phyloP scores from a whole-genome alignment of 2,113 vertebrate species.

The Fukomys damarensis region DNA sequence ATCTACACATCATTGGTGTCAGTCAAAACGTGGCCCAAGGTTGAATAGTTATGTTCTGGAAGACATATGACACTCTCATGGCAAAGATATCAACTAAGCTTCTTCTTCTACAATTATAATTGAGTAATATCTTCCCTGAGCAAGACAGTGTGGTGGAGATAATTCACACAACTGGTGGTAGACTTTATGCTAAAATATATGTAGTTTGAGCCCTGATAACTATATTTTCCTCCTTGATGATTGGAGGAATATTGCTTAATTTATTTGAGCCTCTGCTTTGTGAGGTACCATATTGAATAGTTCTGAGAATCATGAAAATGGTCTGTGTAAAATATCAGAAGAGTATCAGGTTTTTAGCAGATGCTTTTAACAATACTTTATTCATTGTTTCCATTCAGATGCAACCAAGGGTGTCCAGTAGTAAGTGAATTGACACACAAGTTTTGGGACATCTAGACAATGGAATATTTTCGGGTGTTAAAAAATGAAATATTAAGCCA shows the following conservation, averaged over 20 bases:
- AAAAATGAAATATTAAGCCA: not conserved
- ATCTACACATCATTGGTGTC: not conserved
- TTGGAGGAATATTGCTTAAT: not conserved
- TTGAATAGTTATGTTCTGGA: not conserved
- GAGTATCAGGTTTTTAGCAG: not conserved
- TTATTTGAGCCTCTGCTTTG: not conserved
- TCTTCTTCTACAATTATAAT: not conserved
- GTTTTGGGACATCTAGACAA: not conserved
- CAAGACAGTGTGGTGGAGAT: not conserved
- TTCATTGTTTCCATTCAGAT: not conserved
- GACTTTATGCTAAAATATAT: not conserved
- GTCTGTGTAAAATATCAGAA: not conserved
- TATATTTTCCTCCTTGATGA: not conserved
- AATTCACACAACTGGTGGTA: fast-evolving
- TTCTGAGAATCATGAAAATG: not conserved
- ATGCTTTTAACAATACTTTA: not conserved
- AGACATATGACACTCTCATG: not conserved
- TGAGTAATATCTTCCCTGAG: not conserved
- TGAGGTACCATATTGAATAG: not conserved
- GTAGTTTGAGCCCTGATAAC: not conserved
- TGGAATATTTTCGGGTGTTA: not conserved
- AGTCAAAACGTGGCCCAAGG: slow-evolving; percentile 9
- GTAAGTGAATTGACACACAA: not conserved
- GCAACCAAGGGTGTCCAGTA: not conserved
- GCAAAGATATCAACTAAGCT: not conserved